A percentile compares a stretch with the other conserved stretches of the same genome.
Evolutionary conservation across 2,113 vertebrate species (phyloP).

Genomic region (Excalfactoria chinensis): DNA sequence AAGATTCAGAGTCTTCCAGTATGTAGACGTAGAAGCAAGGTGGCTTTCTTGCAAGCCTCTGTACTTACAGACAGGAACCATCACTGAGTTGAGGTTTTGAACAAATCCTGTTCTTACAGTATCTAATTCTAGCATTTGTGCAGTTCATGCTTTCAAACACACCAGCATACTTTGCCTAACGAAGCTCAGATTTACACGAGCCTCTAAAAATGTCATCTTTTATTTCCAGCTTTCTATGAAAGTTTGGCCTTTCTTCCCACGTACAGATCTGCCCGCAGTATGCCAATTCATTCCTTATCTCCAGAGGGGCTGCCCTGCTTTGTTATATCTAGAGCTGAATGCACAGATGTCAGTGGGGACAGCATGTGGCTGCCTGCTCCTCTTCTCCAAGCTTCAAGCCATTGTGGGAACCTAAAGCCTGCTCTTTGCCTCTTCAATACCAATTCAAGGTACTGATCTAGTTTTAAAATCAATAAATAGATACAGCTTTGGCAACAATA

Average conservation of each 20-base stretch:
- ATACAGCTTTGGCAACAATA: not conserved
- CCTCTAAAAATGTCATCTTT: conserved; percentile 15
- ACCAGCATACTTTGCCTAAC: not conserved
- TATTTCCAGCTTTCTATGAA: conserved; percentile 24
- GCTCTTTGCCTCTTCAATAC: not conserved
- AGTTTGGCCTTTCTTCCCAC: not conserved
- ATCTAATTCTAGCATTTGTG: not conserved
- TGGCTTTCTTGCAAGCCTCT: not conserved
- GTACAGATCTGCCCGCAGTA: not conserved
- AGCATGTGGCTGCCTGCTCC: not conserved
- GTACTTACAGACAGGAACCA: not conserved
- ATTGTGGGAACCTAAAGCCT: not conserved
- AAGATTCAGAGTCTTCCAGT: not conserved
- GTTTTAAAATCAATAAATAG: not conserved
- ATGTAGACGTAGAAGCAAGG: not conserved
- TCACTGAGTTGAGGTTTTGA: not conserved
- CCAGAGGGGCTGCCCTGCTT: not conserved
- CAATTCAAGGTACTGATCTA: not conserved
- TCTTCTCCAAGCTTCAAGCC: not conserved
- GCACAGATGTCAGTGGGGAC: not conserved
- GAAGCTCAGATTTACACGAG: conserved; percentile 2
- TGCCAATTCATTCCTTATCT: not conserved
- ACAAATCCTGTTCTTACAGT: not conserved
- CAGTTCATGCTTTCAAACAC: not conserved
- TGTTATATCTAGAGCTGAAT: not conserved